These are phyloP conservation scores for Synanthedon andrenaeformis DNA, from an alignment of 2,888 invertebrate species.

Conservation along the genomic window DNA sequence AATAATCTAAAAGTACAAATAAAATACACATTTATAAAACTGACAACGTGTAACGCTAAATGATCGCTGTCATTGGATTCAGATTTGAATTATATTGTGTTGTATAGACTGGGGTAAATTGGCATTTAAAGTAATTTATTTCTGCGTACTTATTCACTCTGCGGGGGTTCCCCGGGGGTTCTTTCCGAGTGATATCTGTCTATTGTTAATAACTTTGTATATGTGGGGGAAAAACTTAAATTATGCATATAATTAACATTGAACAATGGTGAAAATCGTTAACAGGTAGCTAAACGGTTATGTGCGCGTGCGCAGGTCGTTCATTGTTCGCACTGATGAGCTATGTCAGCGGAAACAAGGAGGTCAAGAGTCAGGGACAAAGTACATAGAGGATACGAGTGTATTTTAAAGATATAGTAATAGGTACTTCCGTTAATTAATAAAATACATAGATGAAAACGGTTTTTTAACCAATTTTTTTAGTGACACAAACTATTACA, in stretches of 20 bases:
- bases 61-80: conserved; percentile 45
- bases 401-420: no score
- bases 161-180: conserved; percentile 36
- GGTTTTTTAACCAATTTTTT: no score
- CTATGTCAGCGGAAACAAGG: conserved; percentile 25
- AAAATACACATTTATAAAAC: no score
- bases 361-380: conserved; percentile 25
- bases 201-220: conserved; percentile 12
- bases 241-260: background rate
- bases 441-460: no score
- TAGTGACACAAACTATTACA: no score
- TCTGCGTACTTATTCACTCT: conserved; percentile 53
- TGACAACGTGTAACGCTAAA: conserved; percentile 8
- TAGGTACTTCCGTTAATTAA: no score
- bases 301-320: conserved; percentile 41
- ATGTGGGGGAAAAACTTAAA: background rate
- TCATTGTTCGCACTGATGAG: conserved; percentile 38
- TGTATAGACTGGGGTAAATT: conserved; percentile 61
- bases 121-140: conserved; percentile 65
- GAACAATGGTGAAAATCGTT: background rate
- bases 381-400: background rate
- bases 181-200: conserved; percentile 14
- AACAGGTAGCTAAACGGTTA: conserved; percentile 8
- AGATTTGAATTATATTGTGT: conserved; percentile 24
- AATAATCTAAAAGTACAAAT: no score